Conservation (phyloP, 2,888 invertebrate genomes). For the Cephus sareptanus region DNA sequence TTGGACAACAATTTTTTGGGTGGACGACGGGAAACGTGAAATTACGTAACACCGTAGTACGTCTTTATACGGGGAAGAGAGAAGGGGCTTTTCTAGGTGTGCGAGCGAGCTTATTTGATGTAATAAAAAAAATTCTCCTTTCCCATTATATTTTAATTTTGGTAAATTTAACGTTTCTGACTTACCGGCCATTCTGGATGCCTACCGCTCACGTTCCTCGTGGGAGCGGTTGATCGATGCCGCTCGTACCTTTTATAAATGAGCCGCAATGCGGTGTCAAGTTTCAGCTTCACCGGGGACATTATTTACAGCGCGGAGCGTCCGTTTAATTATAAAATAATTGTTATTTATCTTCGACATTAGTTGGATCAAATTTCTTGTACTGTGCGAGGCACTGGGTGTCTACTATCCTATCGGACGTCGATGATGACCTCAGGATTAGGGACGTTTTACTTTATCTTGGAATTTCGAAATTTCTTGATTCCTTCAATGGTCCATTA, state of each 20-base stretch:
- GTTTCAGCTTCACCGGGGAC: conserved; percentile 40
- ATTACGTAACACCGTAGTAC: background rate
- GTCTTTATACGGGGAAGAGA: background rate
- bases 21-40: background rate
- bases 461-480: background rate
- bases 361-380: conserved; percentile 44
- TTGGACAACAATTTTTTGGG: background rate
- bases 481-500: background rate
- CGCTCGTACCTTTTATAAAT: conserved; percentile 56
- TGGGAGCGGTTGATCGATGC: conserved; percentile 54
- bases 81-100: background rate
- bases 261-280: conserved; percentile 53
- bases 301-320: conserved; percentile 45
- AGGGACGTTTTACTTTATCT: background rate
- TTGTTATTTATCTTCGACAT: conserved; percentile 57
- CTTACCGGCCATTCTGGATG: background rate
- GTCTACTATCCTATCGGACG: background rate
- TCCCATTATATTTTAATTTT: background rate
- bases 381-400: conserved; percentile 1
- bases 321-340: conserved; percentile 59
- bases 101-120: background rate
- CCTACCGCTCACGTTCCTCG: background rate
- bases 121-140: background rate
- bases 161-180: background rate
- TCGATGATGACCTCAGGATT: background rate